Base-by-base conservation (phyloP, 2,888 invertebrate genomes). In the Sympetrum striolatum region DNA sequence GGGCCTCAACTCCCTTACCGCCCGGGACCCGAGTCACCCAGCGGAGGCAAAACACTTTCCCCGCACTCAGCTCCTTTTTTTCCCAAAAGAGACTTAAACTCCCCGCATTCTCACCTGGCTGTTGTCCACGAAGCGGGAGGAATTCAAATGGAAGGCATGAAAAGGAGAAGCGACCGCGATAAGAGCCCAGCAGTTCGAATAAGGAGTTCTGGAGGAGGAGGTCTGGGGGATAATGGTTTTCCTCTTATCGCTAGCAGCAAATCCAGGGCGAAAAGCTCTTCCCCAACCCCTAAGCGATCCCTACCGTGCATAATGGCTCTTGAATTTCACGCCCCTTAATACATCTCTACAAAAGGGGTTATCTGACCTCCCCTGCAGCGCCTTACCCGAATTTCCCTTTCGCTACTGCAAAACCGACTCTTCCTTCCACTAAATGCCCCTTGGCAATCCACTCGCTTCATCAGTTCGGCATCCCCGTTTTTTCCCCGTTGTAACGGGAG, bases 261-360 rank as follows among this genome's bases (percentile, higher is more conserved):
- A 86, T 86, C 86, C 86, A 86, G 86, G 60, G 25, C 82, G 82
- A 82, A 53, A 82, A 53, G 82, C 53, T 58, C 82, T 22, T n/a
- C 31, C 73, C 31, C 25, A 31, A 31, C 64, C 60, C 60, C 86
- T 35, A 86, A 86, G 58, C 86, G 86, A 86, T 60, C 60, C 73
- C 86, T 58, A 37, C 86, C 86, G 37, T 86, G 86, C 86, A 86
- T 86, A 86, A 86, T 86, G 86, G 86, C 86, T 64, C 86, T 64
- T 35, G 86, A 86, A 86, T 86, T 86, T 86, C 86, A 86, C 86
- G 60, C 86, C 86, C 86, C 64, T 86, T 86, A 86, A 86, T 86
- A 86, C 86, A 25, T 35, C 48, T 14, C 58, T 58, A 18, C 35
- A 60, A 15, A 48, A 82, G 82, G 64, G 60, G 86, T 86, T 86